These are phyloP conservation scores for Tethya wilhelma DNA, from an alignment of 37 sponge, comb jelly and placozoan genomes.

Conservation along the genomic window DNA sequence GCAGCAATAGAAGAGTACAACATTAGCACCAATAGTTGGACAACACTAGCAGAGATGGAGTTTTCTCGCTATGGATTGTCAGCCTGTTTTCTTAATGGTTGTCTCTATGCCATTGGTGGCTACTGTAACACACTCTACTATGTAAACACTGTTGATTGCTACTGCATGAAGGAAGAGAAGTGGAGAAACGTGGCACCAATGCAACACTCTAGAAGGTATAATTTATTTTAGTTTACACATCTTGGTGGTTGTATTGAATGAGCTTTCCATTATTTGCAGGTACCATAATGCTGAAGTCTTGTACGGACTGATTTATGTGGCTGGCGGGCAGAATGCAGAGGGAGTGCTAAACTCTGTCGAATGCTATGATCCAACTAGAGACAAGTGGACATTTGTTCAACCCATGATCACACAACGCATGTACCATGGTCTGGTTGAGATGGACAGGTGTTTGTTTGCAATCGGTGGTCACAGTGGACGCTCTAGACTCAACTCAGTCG, in stretches of 20 bases:
- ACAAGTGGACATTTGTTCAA: constrained; percentile 34
- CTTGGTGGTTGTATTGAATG: neutral
- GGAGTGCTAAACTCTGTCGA: constrained; percentile 40
- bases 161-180: constrained; percentile 29
- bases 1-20: constrained; percentile 46
- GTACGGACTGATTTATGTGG: constrained; percentile 57
- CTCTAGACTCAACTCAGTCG: constrained; percentile 34
- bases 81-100: constrained; percentile 25
- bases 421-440: constrained; percentile 42
- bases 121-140: constrained; percentile 9
- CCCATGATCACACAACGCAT: constrained; percentile 43
- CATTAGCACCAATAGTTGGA: constrained; percentile 24
- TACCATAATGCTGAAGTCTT: constrained; percentile 34
- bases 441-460: constrained; percentile 30
- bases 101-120: constrained; percentile 54
- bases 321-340: constrained; percentile 43
- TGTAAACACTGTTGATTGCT: constrained; percentile 22
- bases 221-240: neutral
- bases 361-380: constrained; percentile 42
- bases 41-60: constrained; percentile 11
- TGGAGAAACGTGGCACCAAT: constrained; percentile 47
- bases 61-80: constrained; percentile 34
- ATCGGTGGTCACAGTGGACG: constrained; percentile 69
- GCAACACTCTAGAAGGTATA: constrained; percentile 54
- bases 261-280: no score